A percentile compares a stretch with the other conserved stretches of the same genome.
phyloP scores from a whole-genome alignment of 2,888 invertebrate species.

The Synergus itoensis region DNA sequence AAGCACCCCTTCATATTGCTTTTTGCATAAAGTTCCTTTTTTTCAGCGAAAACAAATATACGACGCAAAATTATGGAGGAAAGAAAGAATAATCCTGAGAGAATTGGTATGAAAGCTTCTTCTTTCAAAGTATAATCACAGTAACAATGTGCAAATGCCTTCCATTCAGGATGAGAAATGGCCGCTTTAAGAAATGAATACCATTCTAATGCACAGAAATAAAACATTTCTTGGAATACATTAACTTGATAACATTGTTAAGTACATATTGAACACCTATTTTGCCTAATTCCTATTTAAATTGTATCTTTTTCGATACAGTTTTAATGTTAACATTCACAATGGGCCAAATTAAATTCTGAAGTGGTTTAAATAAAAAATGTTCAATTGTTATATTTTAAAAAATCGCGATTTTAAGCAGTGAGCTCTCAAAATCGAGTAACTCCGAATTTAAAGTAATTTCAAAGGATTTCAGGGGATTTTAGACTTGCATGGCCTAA shows the following conservation, averaged over 20 bases:
- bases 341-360: too few species aligned
- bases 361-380: too few species aligned
- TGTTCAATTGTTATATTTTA: too few species aligned
- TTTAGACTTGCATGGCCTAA: too few species aligned
- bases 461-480: too few species aligned
- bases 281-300: background rate
- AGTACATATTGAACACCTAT: background rate
- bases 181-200: background rate
- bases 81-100: background rate
- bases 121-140: conserved; percentile 15
- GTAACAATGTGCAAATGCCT: conserved; percentile 17
- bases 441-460: too few species aligned
- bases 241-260: background rate
- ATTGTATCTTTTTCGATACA: background rate
- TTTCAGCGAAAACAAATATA: conserved; percentile 13
- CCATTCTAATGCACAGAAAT: background rate
- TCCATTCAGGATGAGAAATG: background rate
- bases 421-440: too few species aligned
- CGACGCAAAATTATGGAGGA: background rate
- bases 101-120: background rate
- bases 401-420: too few species aligned
- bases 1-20: conserved; percentile 14
- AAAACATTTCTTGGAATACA: background rate
- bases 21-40: background rate
- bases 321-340: too few species aligned